phyloP scores from a whole-genome alignment of 2,113 vertebrate genomes.

The Terrapene triunguis region DNA sequence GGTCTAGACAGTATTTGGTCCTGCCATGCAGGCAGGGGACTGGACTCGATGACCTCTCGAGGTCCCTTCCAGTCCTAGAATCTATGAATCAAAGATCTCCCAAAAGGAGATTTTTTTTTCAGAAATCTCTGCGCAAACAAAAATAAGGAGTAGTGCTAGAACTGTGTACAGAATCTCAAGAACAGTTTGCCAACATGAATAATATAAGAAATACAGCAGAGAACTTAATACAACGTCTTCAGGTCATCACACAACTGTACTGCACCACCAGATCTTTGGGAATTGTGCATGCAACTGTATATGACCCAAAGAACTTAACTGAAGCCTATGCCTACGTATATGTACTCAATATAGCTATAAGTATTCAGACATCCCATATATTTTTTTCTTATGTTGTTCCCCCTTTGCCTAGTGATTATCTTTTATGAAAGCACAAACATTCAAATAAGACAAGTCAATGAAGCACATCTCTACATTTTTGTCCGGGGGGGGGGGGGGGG shows the following conservation, averaged over 20 bases:
- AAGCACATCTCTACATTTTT: slow-evolving; percentile 30
- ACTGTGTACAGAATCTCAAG: neutral
- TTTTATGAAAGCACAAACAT: neutral
- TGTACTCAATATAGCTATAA: neutral
- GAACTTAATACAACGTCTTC: neutral
- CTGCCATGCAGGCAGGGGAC: too few species aligned
- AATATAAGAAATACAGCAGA: neutral
- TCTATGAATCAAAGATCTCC: neutral
- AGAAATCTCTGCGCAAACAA: neutral
- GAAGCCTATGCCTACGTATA: neutral
- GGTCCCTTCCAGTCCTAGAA: too few species aligned
- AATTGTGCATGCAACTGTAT: neutral
- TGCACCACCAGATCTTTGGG: neutral
- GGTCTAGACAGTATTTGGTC: too few species aligned
- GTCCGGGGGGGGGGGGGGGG: too few species aligned
- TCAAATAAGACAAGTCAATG: slow-evolving; percentile 55
- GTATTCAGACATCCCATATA: neutral
- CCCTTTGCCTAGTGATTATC: slow-evolving; percentile 65
- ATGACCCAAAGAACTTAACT: neutral
- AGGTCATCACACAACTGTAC: neutral
- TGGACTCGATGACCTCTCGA: too few species aligned
- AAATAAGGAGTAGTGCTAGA: neutral
- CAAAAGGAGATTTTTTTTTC: neutral
- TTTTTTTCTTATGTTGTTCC: neutral
- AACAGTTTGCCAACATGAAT: neutral